Base-by-base conservation (phyloP, 2,797 vertebrate species). In the Iguana delicatissima region DNA sequence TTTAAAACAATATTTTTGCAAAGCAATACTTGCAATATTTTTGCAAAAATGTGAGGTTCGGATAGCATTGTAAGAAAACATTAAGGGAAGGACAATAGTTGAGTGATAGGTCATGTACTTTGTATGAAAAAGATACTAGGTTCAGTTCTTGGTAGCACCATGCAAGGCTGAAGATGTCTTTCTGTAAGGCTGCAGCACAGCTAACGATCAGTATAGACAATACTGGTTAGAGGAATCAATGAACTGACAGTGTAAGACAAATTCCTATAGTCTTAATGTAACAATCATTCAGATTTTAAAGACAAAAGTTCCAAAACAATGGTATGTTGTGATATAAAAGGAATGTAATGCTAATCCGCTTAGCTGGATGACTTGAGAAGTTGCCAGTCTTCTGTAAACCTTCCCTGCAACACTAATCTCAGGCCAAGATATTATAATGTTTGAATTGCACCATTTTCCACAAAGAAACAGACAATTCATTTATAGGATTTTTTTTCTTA, bases 351-450 rank as follows among this genome's bases (percentile, higher is more conserved):
- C 72, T 32, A 69, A 26, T 91, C 35, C 20, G 77, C 29, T 18
- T 89, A 91, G 7, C 55, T 64, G 52, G n/a, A 55, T 90, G 50
- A 20, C 80, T 89, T 35, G 87, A 92, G 91, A 88, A 24, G 1
- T 90, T 89, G 26, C 26, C 86, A 91, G 80, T 74, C 46, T 88
- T 92, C 4, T 5, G n/a, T 14, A 76, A 46, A 83, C 29, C 38
- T 12, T 26, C 52, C 26, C 84, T 35, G 92, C 32, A 16, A 8
- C 85, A n/a, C 82, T 87, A 50, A 62, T 83, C 59, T 83, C 13
- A 87, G 42, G 50, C 64, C 14, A 57, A 69, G 76, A 80, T 35
- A 52, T 64, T 4, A n/a, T 59, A 18, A 35, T 42, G 42, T 72
- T 55, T 74, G 2, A 1, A n/a, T 69, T 83, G 84, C 76, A 8